Evolutionary conservation across 2,888 invertebrate genomes (phyloP), one percentile per base, ranked within the genome.

Genomic region (Nebria brevicollis): DNA sequence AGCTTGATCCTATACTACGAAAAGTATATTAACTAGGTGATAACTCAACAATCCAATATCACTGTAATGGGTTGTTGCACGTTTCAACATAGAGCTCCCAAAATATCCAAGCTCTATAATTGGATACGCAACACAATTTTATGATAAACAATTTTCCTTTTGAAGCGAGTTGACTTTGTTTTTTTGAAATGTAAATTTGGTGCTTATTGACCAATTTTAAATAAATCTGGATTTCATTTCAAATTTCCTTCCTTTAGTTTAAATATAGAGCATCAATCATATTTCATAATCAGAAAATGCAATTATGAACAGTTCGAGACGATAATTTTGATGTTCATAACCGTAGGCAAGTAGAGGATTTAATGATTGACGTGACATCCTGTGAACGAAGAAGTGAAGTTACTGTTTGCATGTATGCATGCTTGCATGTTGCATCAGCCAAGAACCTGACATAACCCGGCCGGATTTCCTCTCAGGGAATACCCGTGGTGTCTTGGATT

Each of bases 391-490:
- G 70, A 34, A 5, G 20, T 4, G 34, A 11, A 70, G 34, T 34
- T 34, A 70, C 34, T 70, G 70, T 34, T 26, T 70, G 70, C 70
- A 70, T 70, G 70, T 34, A 68, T 68, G 25, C 68, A 70, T 70
- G 68, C 68, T n/a, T 25, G 25, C 25, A 25, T 25, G 20, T 34
- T 25, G 26, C 70, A 70, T 70, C 70, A 66, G 13, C 72, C 20
- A 42, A 41, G 73, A 41, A 41, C n/a, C 73, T 43, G 15, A 41
- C 73, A 73, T 41, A 42, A 73, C 73, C 34, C 73, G 41, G 74
- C 79, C 79, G 79, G 79, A 79, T 79, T 66, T 79, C 79, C 79
- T 79, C 66, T 65, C 75, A 54, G 79, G 20, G 43, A 66, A 34
- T 68, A 42, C 77, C 73, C 70, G 20, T 68, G 25, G 72, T n/a